A percentile compares a stretch with the other conserved stretches of the same genome.
Conservation (phyloP, 2,888 invertebrate species). For the Limnephilus rhombicus region DNA sequence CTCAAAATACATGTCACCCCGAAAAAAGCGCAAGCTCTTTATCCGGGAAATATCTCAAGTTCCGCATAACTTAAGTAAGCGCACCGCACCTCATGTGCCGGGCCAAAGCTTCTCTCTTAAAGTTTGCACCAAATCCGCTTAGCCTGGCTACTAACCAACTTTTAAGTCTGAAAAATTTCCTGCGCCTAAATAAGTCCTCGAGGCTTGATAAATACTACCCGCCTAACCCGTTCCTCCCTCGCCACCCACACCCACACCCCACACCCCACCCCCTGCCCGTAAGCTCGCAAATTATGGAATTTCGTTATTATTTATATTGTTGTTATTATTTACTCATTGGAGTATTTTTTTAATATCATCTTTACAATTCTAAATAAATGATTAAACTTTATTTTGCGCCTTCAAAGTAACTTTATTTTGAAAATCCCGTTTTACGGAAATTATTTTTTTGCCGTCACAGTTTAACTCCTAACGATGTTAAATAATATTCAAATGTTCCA, state of each 20-base stretch:
- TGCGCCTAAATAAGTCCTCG: constrained; percentile 44
- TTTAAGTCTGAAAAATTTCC: constrained; percentile 54
- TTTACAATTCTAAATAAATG: neutral
- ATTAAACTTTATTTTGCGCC: neutral
- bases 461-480: no score
- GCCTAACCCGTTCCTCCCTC: neutral
- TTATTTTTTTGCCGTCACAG: no score
- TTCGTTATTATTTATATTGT: neutral
- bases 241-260: neutral
- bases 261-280: neutral
- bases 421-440: no score
- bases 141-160: constrained; percentile 28
- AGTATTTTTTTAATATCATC: neutral
- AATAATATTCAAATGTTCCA: no score
- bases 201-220: constrained; percentile 29
- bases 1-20: neutral
- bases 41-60: neutral
- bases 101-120: constrained; percentile 1
- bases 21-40: neutral
- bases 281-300: neutral
- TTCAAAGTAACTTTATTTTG: neutral
- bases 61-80: constrained; percentile 1
- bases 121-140: constrained; percentile 23
- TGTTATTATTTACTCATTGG: neutral
- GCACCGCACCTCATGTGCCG: neutral